Evolutionary conservation across 2,113 vertebrate species (phyloP), one percentile per base, ranked within the genome.

Genomic region (Catharus bicknelli): DNA sequence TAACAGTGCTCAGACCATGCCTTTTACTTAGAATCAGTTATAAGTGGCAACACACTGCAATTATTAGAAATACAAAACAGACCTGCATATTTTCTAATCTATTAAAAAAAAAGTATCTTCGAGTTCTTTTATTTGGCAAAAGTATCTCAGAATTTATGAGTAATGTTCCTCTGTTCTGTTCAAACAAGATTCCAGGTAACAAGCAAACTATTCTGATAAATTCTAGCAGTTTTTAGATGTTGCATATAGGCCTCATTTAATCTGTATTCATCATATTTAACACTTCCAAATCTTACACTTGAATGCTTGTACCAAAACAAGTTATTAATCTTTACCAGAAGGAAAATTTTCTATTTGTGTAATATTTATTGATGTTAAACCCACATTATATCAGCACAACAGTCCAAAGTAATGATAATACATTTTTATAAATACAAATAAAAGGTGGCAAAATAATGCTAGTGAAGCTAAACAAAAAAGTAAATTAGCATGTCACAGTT

Each of bases 371-470:
- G 97, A 98, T 98, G 98, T 98, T 98, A 98, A 98, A 98, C 97
- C 98, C 98, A 98, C 97, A 98, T 98, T 97, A 98, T 96, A 98
- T 98, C 97, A 98, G 97, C 97, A 99, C 97, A 98, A 98, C 97
- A 98, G 97, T 98, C 98, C 98, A 98, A 98, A 99, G 98, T 98
- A 98, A 98, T 96, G 97, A 97, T 97, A 98, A 97, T 97, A 98
- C 96, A 97, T 94, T 94, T 94, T 96, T 97, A 98, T 98, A 98
- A 98, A 98, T 98, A 98, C 97, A 98, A 98, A 98, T 97, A 97
- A 95, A 98, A 97, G 95, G 96, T 97, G 98, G 96, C 97, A 97
- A 97, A 97, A 96, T 96, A 97, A 98, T 93, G 96, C 95, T 97
- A 97, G 97, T 97, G 97, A 97, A 97, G 95, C 97, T 97, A 97